phyloP scores from a whole-genome alignment of 2,888 invertebrate species.

The Dasypolia templi region DNA sequence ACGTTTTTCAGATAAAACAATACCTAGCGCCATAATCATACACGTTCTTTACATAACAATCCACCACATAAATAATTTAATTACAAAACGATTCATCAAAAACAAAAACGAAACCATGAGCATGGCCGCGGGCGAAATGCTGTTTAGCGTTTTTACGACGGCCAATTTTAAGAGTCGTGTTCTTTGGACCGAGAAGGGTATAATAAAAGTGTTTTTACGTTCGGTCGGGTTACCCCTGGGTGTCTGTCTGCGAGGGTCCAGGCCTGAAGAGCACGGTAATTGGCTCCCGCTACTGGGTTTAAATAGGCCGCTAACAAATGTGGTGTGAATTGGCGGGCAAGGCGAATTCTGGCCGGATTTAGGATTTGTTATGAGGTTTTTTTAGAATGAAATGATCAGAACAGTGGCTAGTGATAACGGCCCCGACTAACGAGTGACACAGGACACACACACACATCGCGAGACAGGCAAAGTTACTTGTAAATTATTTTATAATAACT shows the following conservation, averaged over 20 bases:
- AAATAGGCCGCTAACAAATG: slow-evolving; percentile 82
- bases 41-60: slow-evolving; percentile 11
- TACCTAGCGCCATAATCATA: neutral
- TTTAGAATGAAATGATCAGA: neutral
- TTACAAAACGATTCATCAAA: slow-evolving; percentile 63
- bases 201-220: slow-evolving; percentile 64
- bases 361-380: slow-evolving; percentile 52
- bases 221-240: slow-evolving; percentile 69
- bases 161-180: slow-evolving; percentile 69
- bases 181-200: slow-evolving; percentile 48
- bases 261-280: slow-evolving; percentile 77
- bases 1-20: neutral
- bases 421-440: neutral
- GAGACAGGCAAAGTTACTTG: neutral
- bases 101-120: slow-evolving; percentile 56
- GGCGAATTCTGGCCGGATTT: slow-evolving; percentile 53
- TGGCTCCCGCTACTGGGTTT: slow-evolving; percentile 83
- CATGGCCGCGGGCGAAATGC: slow-evolving; percentile 66
- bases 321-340: slow-evolving; percentile 78
- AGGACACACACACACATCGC: no score
- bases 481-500: neutral
- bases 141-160: slow-evolving; percentile 71
- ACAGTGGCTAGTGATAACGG: no score
- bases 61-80: slow-evolving; percentile 52
- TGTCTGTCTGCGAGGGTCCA: slow-evolving; percentile 62